Conservation (phyloP, 2,797 vertebrate species). For the Melopsittacus undulatus region DNA sequence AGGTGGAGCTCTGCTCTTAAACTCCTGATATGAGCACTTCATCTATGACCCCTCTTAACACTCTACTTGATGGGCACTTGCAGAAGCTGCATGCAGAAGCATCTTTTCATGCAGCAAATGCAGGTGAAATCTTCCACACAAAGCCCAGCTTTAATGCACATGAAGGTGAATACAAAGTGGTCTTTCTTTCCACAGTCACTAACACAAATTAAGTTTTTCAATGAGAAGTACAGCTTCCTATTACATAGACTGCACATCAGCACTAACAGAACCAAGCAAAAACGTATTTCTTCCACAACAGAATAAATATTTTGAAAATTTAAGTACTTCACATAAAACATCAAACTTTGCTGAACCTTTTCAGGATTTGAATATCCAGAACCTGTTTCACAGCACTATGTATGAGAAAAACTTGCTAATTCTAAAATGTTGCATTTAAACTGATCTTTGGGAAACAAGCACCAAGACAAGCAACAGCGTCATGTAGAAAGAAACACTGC, state of each 20-base stretch:
- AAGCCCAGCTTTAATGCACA: neutral
- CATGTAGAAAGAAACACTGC: neutral
- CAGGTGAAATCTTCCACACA: neutral
- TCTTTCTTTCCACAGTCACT: neutral
- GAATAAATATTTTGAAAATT: neutral
- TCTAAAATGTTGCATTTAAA: neutral
- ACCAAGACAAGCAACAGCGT: neutral
- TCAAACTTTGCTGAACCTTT: neutral
- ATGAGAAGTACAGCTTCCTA: neutral
- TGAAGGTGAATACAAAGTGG: neutral
- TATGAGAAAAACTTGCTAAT: neutral
- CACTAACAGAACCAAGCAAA: neutral
- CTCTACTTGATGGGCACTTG: neutral
- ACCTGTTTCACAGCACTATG: neutral
- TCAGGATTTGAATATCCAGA: neutral
- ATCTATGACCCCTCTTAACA: neutral
- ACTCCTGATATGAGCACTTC: neutral
- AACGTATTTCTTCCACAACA: neutral
- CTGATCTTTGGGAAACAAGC: neutral
- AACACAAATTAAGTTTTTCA: neutral
- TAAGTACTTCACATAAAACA: neutral
- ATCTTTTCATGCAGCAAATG: neutral
- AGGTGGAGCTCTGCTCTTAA: neutral
- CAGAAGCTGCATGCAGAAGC: neutral
- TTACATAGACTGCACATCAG: neutral